Base-by-base conservation (phyloP, 2,888 invertebrate genomes). In the Heliconius sara region DNA sequence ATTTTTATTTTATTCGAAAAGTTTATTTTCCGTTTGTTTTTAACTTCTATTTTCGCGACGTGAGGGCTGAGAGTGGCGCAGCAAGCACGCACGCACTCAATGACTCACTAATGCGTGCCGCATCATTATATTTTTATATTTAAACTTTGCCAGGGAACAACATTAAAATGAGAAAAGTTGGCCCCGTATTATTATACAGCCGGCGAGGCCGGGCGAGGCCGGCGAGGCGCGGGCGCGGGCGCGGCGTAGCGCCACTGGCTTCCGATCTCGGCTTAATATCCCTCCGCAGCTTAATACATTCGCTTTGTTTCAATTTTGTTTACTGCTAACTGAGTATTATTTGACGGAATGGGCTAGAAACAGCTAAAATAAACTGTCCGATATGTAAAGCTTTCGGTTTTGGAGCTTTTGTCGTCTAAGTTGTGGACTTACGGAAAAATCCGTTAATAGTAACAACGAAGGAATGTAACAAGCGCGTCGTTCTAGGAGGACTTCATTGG, bases 1-100 rank as follows among this genome's bases (percentile, higher is more conserved):
- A 95, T 94, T 94, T 95, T 95, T 94, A 94, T 94, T 95, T 95
- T 94, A 95, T 95, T 94, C 92, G 93, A 93, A 95, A 95, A 95
- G 93, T 95, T 95, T 93, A 95, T 93, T 94, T 94, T 93, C 90
- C 95, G 93, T 95, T 95, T 95, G 94, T 94, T 95, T 82, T 94
- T 93, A 93, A 94, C 92, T 94, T 93, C 90, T 94, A 93, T 91
- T 91, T 92, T 92, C 90, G 93, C 92, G 91, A 91, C 86, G 89
- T 87, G 91, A 93, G 92, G 90, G 95, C 92, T 89, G 91, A 91
- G 89, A 91, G 88, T 92, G 89, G 89, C 86, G 79, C 85, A 85
- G 86, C 88, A 85, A 81, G 81, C 93, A 92, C 92, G 92, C 93
- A 92, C 92, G 90, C 91, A 90, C 92, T 91, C 93, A 91, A 93